These are phyloP conservation scores for Patagioenas fasciata DNA, from an alignment of 2,113 vertebrate species.

Conservation along the genomic window DNA sequence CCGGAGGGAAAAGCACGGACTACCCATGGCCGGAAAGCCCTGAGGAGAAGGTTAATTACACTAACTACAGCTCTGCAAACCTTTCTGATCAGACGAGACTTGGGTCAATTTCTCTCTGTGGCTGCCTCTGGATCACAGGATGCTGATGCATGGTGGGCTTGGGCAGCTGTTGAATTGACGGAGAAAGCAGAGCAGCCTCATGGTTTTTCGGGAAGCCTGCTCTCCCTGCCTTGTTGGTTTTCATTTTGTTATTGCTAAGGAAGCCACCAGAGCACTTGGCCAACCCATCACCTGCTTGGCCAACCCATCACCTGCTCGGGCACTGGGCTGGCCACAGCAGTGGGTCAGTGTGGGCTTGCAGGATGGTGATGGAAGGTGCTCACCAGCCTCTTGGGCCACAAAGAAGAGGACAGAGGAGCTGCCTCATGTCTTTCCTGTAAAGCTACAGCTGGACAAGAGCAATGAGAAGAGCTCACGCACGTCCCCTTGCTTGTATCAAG, in stretches of 20 bases:
- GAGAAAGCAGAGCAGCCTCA: background rate
- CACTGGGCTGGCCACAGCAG: background rate
- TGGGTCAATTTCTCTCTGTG: background rate
- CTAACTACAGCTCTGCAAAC: background rate
- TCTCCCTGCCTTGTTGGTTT: background rate
- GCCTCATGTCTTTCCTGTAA: background rate
- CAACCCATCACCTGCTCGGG: background rate
- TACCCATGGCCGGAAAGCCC: background rate
- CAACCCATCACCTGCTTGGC: background rate
- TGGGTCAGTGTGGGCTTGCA: rapidly evolving
- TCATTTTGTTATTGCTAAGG: background rate
- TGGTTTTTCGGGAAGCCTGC: background rate
- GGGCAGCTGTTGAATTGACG: background rate
- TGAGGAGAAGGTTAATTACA: background rate
- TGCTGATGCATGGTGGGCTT: background rate
- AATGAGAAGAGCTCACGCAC: background rate
- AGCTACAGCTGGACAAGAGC: background rate
- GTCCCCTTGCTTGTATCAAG: background rate
- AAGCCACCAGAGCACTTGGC: rapidly evolving
- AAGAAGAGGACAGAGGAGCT: background rate
- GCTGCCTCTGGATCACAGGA: background rate
- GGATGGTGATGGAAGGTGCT: background rate
- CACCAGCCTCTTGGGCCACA: background rate
- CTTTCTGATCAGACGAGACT: background rate
- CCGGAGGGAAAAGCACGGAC: background rate